Percentiles rank a stretch among this genome's conserved stretches.
These are phyloP conservation scores for Labeo catla DNA, from an alignment of 2,113 vertebrate genomes.

Conservation along the genomic window DNA sequence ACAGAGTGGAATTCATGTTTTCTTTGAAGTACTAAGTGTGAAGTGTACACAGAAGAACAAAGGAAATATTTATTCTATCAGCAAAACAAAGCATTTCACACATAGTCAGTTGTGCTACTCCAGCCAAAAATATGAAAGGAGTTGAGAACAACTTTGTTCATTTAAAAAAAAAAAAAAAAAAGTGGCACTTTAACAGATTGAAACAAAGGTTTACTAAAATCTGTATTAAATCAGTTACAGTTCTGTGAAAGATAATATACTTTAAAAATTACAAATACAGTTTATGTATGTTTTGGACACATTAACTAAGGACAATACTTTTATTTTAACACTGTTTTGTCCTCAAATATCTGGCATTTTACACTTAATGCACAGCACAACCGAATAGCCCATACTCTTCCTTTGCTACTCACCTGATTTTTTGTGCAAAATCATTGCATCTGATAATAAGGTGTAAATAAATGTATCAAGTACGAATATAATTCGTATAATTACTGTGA, in stretches of 20 bases:
- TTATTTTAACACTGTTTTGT: background rate
- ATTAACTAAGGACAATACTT: background rate
- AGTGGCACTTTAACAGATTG: background rate
- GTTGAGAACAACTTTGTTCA: background rate
- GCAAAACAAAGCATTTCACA: background rate
- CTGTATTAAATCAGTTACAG: no score
- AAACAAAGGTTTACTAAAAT: background rate
- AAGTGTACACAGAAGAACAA: background rate
- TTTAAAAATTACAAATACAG: background rate
- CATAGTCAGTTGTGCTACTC: background rate
- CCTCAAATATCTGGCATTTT: background rate
- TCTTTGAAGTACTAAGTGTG: constrained; percentile 18
- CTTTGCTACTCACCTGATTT: background rate
- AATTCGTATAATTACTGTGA: background rate
- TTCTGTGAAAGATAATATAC: background rate
- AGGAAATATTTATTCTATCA: constrained; percentile 5
- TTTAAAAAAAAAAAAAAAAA: background rate
- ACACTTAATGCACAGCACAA: background rate
- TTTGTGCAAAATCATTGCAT: background rate
- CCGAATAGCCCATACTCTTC: background rate
- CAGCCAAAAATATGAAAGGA: background rate
- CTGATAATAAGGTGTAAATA: background rate
- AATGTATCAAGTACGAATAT: background rate
- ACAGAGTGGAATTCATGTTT: constrained; percentile 7
- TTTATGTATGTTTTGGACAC: background rate